Evolutionary conservation across 1,140 invertebrate species (phyloP), one percentile per base, ranked within the genome.

Genomic region (Lordiphosa mommai): DNA sequence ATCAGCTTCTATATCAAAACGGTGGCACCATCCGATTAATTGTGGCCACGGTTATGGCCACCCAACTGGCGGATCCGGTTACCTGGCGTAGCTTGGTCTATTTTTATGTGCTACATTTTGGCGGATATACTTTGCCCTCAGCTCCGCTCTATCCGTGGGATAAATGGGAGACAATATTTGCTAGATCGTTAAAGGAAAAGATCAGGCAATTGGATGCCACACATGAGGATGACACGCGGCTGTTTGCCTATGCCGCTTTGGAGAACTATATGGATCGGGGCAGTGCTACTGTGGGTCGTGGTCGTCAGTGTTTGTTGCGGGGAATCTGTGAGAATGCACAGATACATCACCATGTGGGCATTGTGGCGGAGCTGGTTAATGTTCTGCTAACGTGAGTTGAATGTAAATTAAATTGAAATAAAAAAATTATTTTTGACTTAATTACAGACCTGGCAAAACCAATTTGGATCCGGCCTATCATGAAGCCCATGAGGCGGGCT

Each of bases 311-410:
- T 32, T 17, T 88, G 36, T 36, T 86, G 13, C 72, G 87, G 1
- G 67, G 79, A 0, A 87, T 88, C 13, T 88, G 87, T n/a, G 72
- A 88, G 51, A 88, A 88, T 84, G 87, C 84, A 3, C 87, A 88
- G 51, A 58, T 88, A 2, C 66, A 88, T 63, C 57, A 69, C 2
- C 84, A 87, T 61, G 67, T 74, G 9, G 87, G 72, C 1, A 61
- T 88, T 10, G 69, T 87, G 51, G 67, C 87, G 0, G 80, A 87
- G 49, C 16, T 88, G 1, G 47, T 88, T 3, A 70, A 87, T 49
- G 41, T 86, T 30, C 36, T 88, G 6, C 65, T 88, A 1, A 82
- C 76, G 87, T 88, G 57, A 86, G 87, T 40, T 44, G 1, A 23
- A 4, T 23, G 20, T 5, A 23, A 23, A 6, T 23, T 4, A 14